Evolutionary conservation across 2,888 invertebrate species (phyloP).

Genomic region (Eurytoma californica): DNA sequence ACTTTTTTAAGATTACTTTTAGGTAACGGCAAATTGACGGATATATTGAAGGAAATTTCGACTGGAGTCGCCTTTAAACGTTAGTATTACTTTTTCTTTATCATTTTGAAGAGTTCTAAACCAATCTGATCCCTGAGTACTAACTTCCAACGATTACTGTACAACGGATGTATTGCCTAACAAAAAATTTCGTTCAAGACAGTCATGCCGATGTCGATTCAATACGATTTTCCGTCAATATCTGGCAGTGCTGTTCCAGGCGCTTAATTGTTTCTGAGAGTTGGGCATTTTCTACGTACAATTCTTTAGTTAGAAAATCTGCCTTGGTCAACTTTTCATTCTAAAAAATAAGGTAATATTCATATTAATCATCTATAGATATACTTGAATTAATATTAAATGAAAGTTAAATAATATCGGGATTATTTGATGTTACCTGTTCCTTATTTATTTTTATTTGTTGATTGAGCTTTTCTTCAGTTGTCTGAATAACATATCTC

Average conservation of each 20-base stretch:
- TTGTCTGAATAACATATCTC: constrained; percentile 76
- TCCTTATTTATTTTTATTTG: constrained; percentile 77
- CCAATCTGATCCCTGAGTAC: constrained; percentile 35
- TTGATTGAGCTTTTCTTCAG: constrained; percentile 78
- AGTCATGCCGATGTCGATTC: constrained; percentile 60
- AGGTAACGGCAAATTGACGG: constrained; percentile 17
- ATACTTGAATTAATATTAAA: neutral
- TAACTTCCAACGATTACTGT: constrained; percentile 39
- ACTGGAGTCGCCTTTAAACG: neutral
- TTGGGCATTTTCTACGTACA: constrained; percentile 90
- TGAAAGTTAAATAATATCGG: neutral
- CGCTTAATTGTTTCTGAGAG: constrained; percentile 81
- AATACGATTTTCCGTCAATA: constrained; percentile 74
- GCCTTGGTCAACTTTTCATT: constrained; percentile 83
- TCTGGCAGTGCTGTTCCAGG: constrained; percentile 77
- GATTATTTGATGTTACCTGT: constrained; percentile 68
- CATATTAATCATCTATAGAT: neutral
- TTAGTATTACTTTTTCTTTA: constrained; percentile 15
- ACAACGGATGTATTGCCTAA: constrained; percentile 22
- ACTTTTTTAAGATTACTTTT: constrained; percentile 2
- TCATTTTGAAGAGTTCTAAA: constrained; percentile 30
- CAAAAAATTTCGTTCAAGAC: constrained; percentile 5
- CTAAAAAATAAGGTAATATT: constrained; percentile 69
- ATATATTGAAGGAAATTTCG: constrained; percentile 12
- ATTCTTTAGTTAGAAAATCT: constrained; percentile 87